Conservation (phyloP, 2,888 invertebrate species). For the Protophormia terraenovae region DNA sequence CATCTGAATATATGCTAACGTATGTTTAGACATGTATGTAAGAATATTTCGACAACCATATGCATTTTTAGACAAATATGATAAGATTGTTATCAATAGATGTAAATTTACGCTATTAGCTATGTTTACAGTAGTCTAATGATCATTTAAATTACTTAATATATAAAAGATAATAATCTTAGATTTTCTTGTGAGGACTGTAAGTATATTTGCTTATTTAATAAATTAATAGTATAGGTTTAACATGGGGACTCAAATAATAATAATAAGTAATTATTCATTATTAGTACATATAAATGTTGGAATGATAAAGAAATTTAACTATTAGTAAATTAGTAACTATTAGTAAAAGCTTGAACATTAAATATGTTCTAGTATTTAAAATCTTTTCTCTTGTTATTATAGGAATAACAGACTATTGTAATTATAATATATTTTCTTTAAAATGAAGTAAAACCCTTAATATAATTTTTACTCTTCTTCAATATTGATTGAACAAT, state of each 20-base stretch:
- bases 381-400: too few species aligned
- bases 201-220: not conserved
- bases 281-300: too few species aligned
- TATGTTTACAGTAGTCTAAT: not conserved
- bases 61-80: not conserved
- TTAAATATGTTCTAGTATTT: too few species aligned
- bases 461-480: too few species aligned
- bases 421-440: too few species aligned
- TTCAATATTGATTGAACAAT: too few species aligned
- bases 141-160: constrained; percentile 26
- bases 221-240: not conserved
- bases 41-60: not conserved
- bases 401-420: too few species aligned
- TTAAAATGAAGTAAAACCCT: too few species aligned
- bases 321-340: too few species aligned
- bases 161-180: constrained; percentile 7
- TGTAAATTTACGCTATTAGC: constrained; percentile 32
- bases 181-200: not conserved
- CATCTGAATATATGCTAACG: not conserved
- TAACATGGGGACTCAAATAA: not conserved
- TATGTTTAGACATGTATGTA: not conserved
- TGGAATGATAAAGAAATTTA: too few species aligned
- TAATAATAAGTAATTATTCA: too few species aligned
- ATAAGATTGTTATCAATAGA: constrained; percentile 47
- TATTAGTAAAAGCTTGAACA: too few species aligned